Evolutionary conservation across 2,888 invertebrate species (phyloP).

Genomic region (Acheta domesticus): DNA sequence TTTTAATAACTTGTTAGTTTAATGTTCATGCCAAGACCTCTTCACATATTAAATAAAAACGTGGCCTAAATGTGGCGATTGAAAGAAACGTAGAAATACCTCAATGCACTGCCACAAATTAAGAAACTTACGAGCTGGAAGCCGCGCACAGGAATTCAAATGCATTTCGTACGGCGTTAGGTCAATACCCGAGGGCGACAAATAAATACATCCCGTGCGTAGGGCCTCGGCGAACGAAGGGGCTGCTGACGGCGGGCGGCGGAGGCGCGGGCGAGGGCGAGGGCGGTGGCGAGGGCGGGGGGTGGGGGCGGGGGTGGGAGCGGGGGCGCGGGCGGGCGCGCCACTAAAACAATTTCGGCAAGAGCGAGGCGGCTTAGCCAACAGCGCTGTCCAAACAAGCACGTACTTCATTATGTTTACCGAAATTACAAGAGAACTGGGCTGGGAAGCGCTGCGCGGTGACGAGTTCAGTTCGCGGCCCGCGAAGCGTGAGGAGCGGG

Average conservation of each 20-base stretch:
- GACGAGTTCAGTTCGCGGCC: conserved; percentile 1
- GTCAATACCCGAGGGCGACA: neutral
- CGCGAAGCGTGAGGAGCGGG: neutral
- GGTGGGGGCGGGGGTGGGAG: neutral
- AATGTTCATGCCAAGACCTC: too few relatives aligned
- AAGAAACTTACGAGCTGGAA: too few relatives aligned
- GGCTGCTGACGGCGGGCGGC: neutral
- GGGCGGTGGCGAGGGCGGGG: neutral
- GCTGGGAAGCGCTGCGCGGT: neutral
- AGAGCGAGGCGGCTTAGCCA: neutral
- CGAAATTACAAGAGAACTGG: conserved; percentile 18
- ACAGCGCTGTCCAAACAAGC: conserved; percentile 9
- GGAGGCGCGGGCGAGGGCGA: neutral
- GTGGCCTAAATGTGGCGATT: too few relatives aligned
- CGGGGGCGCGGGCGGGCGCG: neutral
- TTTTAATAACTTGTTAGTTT: too few relatives aligned
- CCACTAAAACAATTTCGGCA: conserved; percentile 11
- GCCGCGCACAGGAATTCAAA: neutral
- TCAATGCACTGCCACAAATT: too few relatives aligned
- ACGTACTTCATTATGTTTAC: conserved; percentile 18
- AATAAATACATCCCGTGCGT: neutral
- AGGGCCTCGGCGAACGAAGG: neutral
- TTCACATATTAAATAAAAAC: too few relatives aligned
- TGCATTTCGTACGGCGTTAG: neutral
- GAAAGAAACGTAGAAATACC: too few relatives aligned